These are phyloP conservation scores for Hipparchia sbordonii DNA, from an alignment of 2,888 invertebrate species.

Conservation along the genomic window DNA sequence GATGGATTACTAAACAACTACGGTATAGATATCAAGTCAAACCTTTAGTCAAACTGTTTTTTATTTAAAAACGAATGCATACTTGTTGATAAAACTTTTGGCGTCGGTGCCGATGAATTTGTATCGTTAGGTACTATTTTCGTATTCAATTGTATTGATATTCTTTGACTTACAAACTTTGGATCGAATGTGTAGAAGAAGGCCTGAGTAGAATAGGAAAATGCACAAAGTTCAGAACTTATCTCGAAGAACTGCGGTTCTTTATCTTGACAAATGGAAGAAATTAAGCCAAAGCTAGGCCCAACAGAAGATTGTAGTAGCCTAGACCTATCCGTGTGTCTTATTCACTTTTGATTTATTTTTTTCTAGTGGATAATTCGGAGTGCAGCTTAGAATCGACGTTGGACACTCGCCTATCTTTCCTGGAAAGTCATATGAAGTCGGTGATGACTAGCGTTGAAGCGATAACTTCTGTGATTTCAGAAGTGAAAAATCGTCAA, in stretches of 20 bases:
- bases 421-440: conserved; percentile 60
- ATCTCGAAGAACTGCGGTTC: too few relatives aligned
- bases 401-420: conserved; percentile 55
- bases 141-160: background rate
- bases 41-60: too few relatives aligned
- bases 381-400: conserved; percentile 52
- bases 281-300: too few relatives aligned
- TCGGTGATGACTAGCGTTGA: conserved; percentile 61
- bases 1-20: too few relatives aligned
- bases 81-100: background rate
- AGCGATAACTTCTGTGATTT: conserved; percentile 62
- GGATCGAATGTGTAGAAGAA: too few relatives aligned
- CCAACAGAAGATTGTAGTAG: too few relatives aligned
- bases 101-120: too few relatives aligned
- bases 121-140: background rate
- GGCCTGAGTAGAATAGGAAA: too few relatives aligned
- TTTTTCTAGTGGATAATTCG: conserved; percentile 50
- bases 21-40: too few relatives aligned
- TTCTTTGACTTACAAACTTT: background rate
- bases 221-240: too few relatives aligned
- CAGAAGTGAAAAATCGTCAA: conserved; percentile 70
- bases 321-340: too few relatives aligned
- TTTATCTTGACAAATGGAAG: too few relatives aligned
- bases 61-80: background rate
- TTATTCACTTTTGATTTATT: background rate